A percentile compares a stretch with the other conserved stretches of the same genome.
These are phyloP conservation scores for Brotula barbata DNA, from an alignment of 2,797 vertebrate genomes.

Conservation along the genomic window DNA sequence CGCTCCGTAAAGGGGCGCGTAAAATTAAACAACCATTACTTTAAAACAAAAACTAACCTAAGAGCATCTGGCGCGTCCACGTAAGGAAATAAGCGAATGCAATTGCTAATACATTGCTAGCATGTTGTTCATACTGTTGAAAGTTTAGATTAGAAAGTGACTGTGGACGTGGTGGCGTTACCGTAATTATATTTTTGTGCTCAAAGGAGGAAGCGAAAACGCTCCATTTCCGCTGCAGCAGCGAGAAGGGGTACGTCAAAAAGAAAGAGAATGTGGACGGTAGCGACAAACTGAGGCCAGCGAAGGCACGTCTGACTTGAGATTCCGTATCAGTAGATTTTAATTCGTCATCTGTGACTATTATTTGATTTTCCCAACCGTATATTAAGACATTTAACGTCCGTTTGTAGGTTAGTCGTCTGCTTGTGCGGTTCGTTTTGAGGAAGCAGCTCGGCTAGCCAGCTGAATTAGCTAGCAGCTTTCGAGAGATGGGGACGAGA, in stretches of 20 bases:
- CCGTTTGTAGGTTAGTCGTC: conserved; percentile 46
- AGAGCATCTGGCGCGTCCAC: too few relatives aligned
- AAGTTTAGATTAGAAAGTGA: too few relatives aligned
- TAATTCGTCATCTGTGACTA: not conserved
- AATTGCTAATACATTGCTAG: too few relatives aligned
- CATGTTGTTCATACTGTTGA: too few relatives aligned
- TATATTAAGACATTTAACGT: conserved; percentile 17
- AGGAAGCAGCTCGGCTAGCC: conserved; percentile 58
- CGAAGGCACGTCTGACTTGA: not conserved
- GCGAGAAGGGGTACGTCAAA: conserved; percentile 53
- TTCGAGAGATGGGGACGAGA: conserved; percentile 78
- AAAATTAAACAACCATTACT: not conserved
- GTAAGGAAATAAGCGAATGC: too few relatives aligned
- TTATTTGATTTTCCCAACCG: not conserved
- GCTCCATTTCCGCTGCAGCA: conserved; percentile 74
- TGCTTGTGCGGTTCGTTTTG: conserved; percentile 33
- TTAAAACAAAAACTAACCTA: not conserved
- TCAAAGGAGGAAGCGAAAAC: conserved; percentile 49
- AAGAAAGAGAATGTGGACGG: conserved; percentile 70
- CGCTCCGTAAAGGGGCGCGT: fast-evolving
- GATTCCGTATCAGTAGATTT: too few relatives aligned
- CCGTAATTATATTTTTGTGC: conserved; percentile 46
- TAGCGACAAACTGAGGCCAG: conserved; percentile 50
- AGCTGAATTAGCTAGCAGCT: conserved; percentile 42
- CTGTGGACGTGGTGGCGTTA: conserved; percentile 32